Evolutionary conservation across 2,113 vertebrate species (phyloP).

Genomic region (Neoarius graeffei): DNA sequence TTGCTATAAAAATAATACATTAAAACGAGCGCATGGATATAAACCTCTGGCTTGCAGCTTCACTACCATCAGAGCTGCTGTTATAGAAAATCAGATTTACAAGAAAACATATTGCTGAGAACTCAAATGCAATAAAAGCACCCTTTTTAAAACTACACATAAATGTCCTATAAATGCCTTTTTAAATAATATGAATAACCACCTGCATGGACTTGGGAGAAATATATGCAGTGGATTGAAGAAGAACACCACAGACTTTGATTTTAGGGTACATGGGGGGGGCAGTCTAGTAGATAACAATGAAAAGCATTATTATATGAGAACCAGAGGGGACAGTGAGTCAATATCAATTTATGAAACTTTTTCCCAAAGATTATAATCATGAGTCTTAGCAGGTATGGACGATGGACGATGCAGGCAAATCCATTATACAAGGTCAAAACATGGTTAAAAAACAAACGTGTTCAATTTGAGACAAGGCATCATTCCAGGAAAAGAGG

Average conservation of each 20-base stretch:
- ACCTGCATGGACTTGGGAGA: not conserved
- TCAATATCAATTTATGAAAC: not conserved
- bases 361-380: not conserved
- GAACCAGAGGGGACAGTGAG: not conserved
- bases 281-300: not conserved
- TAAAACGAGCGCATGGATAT: not conserved
- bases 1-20: not conserved
- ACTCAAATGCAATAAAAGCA: not conserved
- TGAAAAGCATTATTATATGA: not conserved
- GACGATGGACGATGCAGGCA: not conserved
- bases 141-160: not conserved
- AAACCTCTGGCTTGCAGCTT: not conserved
- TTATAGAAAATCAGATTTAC: not conserved
- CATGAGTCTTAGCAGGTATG: not conserved
- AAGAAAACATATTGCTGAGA: not conserved
- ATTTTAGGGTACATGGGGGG: not conserved
- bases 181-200: not conserved
- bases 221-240: not conserved
- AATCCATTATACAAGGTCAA: not conserved
- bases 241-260: not conserved
- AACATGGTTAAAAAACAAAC: not conserved
- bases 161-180: not conserved
- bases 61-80: not conserved
- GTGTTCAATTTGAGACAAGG: not conserved
- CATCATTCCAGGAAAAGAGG: not conserved